phyloP scores from a whole-genome alignment of 2,113 vertebrate genomes.

The Morone saxatilis region DNA sequence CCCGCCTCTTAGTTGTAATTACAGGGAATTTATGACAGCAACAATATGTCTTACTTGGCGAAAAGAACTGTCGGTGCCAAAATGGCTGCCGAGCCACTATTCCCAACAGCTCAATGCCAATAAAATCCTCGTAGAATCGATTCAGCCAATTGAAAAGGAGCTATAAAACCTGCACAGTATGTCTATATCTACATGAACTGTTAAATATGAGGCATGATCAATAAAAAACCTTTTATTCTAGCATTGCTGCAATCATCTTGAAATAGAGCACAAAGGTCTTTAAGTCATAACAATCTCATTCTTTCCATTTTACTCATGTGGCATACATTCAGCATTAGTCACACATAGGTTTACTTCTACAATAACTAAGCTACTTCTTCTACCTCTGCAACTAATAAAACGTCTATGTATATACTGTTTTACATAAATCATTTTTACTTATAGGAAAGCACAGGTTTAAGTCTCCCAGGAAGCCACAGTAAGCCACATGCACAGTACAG shows the following conservation, averaged over 20 bases:
- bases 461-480: not conserved
- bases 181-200: not conserved
- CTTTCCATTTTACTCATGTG: not conserved
- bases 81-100: not conserved
- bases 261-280: not conserved
- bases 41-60: not conserved
- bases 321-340: not conserved
- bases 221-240: too few species aligned
- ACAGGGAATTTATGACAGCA: not conserved
- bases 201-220: not conserved
- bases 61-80: not conserved
- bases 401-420: too few species aligned
- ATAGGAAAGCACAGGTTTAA: too few species aligned
- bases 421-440: too few species aligned
- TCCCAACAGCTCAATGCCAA: constrained; percentile 2
- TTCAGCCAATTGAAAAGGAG: not conserved
- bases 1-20: not conserved
- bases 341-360: not conserved
- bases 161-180: not conserved
- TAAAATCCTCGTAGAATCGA: not conserved
- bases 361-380: not conserved
- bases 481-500: not conserved
- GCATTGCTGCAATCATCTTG: not conserved
- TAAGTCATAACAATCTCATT: not conserved
- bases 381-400: not conserved